A percentile compares a stretch with the other conserved stretches of the same genome.
These are phyloP conservation scores for Falco biarmicus DNA, from an alignment of 2,797 vertebrate species.

Conservation along the genomic window DNA sequence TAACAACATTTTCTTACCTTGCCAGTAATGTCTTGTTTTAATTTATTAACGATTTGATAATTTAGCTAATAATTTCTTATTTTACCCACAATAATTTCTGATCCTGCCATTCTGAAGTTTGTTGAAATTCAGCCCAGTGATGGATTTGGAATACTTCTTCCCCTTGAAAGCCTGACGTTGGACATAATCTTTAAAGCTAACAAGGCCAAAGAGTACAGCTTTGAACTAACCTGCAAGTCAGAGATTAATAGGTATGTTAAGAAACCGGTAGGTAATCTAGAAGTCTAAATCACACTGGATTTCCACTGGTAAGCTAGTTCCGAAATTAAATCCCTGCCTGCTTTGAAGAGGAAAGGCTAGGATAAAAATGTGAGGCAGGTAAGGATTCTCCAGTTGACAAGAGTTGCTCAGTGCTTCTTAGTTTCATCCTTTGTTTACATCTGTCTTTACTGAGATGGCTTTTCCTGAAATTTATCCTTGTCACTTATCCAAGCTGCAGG, in stretches of 20 bases:
- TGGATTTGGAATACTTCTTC: constrained; percentile 89
- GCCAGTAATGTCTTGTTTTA: background rate
- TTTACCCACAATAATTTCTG: background rate
- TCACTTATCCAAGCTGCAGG: background rate
- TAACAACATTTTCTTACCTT: background rate
- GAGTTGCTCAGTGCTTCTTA: background rate
- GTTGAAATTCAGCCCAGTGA: constrained; percentile 90
- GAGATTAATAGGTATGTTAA: constrained; percentile 85
- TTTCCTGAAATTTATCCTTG: background rate
- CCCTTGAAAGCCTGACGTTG: constrained; percentile 85
- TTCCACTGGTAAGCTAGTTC: background rate
- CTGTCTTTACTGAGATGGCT: background rate
- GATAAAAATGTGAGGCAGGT: background rate
- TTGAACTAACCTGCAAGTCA: constrained; percentile 87
- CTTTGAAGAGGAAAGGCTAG: background rate
- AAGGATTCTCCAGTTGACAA: background rate
- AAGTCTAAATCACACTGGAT: background rate
- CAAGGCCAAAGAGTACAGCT: constrained; percentile 83
- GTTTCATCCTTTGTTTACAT: background rate
- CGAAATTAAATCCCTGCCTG: background rate
- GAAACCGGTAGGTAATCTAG: background rate
- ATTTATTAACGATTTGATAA: background rate
- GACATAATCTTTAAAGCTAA: constrained; percentile 87
- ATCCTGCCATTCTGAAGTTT: constrained; percentile 75
- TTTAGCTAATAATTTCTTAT: background rate